phyloP scores from a whole-genome alignment of 30 jellyfish, hydroid and myxozoan genomes.

The Turritopsis dohrnii region DNA sequence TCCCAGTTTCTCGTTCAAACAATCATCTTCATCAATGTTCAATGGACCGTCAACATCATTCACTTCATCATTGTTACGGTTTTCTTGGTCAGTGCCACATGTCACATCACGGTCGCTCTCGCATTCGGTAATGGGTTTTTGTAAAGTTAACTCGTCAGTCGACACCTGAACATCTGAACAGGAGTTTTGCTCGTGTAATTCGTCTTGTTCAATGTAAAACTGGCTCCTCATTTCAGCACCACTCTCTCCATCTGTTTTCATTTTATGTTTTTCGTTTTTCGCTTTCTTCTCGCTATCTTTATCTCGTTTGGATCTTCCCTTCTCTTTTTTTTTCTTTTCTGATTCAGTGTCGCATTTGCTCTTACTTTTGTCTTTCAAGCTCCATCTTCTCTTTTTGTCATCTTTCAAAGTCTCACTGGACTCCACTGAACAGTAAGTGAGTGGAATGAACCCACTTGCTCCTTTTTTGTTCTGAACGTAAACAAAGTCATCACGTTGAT shows the following conservation, averaged over 20 bases:
- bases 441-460: slow-evolving; percentile 8
- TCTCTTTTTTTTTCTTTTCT: background rate
- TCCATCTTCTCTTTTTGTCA: background rate
- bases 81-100: background rate
- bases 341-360: background rate
- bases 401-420: background rate
- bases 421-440: background rate
- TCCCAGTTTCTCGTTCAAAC: background rate
- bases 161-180: background rate
- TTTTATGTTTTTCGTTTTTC: background rate
- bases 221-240: background rate
- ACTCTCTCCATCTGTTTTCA: background rate
- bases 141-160: background rate
- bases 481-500: background rate
- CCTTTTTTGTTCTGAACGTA: slow-evolving; percentile 1
- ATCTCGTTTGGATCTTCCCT: background rate
- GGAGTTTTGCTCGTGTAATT: background rate
- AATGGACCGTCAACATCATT: background rate
- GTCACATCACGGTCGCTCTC: background rate
- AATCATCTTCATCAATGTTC: background rate
- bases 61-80: background rate
- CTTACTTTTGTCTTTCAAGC: background rate
- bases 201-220: background rate
- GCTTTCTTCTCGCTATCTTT: background rate
- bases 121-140: background rate